A percentile compares a stretch with the other conserved stretches of the same genome.
Evolutionary conservation across 2,888 invertebrate genomes (phyloP).

Genomic region (Macroteleia sp.): DNA sequence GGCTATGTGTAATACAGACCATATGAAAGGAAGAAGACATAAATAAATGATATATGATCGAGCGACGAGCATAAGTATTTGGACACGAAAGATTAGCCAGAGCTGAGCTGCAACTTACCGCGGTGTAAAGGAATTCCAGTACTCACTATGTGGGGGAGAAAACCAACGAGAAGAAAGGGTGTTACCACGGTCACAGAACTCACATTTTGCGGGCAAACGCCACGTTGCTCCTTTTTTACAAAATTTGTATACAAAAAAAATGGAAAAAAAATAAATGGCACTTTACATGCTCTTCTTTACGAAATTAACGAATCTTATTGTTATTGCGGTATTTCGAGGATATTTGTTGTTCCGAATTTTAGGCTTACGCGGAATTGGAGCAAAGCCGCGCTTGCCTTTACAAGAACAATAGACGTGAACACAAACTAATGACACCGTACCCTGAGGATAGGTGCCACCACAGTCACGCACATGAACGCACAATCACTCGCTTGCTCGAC

Average conservation of each 20-base stretch:
- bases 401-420: conserved; percentile 84
- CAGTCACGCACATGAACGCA: conserved; percentile 79
- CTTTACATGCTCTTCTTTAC: no score
- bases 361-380: conserved; percentile 71
- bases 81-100: conserved; percentile 82
- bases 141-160: conserved; percentile 91
- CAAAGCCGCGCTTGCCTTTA: conserved; percentile 80
- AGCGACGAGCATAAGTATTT: conserved; percentile 80
- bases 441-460: conserved; percentile 73
- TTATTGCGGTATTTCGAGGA: no score
- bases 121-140: conserved; percentile 99
- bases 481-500: conserved; percentile 80
- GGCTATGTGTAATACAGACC: conserved; percentile 65
- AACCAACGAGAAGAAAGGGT: conserved; percentile 84
- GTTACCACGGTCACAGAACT: conserved; percentile 84
- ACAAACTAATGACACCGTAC: conserved; percentile 83
- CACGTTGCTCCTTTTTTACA: conserved; percentile 69
- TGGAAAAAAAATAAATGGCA: no score
- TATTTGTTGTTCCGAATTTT: no score
- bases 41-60: conserved; percentile 78
- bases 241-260: no score
- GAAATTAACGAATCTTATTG: no score
- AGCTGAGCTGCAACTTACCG: conserved; percentile 93
- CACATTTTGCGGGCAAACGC: conserved; percentile 76
- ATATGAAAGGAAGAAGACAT: conserved; percentile 74